These are phyloP conservation scores for Adineta ricciae DNA, from an alignment of 2,888 invertebrate species.

Conservation along the genomic window DNA sequence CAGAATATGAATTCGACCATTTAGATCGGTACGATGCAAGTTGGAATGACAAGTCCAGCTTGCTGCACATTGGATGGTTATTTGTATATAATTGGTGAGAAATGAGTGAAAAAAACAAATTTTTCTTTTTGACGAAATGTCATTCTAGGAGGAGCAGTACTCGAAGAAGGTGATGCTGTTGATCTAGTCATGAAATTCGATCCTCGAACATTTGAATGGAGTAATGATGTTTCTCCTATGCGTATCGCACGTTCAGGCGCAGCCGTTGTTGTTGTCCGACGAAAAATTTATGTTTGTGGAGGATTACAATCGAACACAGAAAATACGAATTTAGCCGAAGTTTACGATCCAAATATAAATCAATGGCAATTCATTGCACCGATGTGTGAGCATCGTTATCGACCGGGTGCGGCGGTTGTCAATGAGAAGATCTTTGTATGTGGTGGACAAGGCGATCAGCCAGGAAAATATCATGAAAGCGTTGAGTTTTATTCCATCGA, in stretches of 20 bases:
- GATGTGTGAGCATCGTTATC: conserved; percentile 52
- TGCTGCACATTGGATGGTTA: conserved; percentile 51
- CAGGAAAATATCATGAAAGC: conserved; percentile 51
- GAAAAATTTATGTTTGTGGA: conserved; percentile 52
- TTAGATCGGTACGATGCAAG: conserved; percentile 47
- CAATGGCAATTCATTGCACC: conserved; percentile 50
- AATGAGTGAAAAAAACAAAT: not conserved
- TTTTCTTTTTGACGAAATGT: not conserved
- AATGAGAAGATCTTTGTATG: conserved; percentile 52
- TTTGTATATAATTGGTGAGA: conserved; percentile 51
- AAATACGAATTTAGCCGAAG: conserved; percentile 53
- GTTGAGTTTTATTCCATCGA: conserved; percentile 52
- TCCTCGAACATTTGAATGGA: conserved; percentile 51
- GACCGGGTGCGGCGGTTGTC: conserved; percentile 52
- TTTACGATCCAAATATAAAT: conserved; percentile 49
- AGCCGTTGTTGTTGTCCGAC: conserved; percentile 52
- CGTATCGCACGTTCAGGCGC: conserved; percentile 53
- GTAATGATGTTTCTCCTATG: conserved; percentile 51
- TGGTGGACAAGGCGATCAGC: conserved; percentile 52
- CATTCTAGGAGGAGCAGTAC: conserved; percentile 51
- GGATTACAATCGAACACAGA: conserved; percentile 54
- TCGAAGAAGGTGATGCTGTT: conserved; percentile 54
- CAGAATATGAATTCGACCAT: conserved; percentile 39
- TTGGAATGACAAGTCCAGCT: conserved; percentile 53
- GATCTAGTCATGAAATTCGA: conserved; percentile 51